Percentiles rank a stretch among this genome's conserved stretches.
Conservation (phyloP, 2,797 vertebrate genomes). For the Acrossocheilus fasciatus region DNA sequence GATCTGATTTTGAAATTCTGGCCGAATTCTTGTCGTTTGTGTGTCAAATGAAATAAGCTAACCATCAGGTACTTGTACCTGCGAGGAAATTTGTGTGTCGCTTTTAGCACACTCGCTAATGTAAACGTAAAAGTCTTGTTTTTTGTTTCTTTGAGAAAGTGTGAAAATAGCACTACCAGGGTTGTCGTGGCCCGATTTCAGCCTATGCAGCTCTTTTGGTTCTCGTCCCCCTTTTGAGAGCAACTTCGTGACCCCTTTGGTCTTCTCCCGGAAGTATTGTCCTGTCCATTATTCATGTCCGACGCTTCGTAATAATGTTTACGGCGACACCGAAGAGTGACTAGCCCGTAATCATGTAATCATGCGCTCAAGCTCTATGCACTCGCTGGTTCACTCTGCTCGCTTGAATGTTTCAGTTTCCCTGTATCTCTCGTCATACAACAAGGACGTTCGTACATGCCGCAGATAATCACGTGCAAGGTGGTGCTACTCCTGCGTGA, state of each 20-base stretch:
- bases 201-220: conserved; percentile 51
- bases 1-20: conserved; percentile 16
- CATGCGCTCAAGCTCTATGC: conserved; percentile 69
- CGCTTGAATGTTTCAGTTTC: conserved; percentile 35
- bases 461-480: conserved; percentile 22
- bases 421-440: conserved; percentile 1
- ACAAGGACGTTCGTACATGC: neutral
- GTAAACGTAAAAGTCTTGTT: neutral
- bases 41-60: conserved; percentile 71
- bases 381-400: conserved; percentile 59
- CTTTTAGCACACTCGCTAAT: conserved; percentile 21
- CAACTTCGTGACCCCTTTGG: neutral
- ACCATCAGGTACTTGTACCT: conserved; percentile 60
- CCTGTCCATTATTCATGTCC: conserved; percentile 3
- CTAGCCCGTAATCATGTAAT: conserved; percentile 56
- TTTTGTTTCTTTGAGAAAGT: neutral
- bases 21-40: conserved; percentile 25
- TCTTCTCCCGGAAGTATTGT: neutral
- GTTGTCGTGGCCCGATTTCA: conserved; percentile 25
- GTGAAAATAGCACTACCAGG: conserved; percentile 33
- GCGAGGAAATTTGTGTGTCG: conserved; percentile 24
- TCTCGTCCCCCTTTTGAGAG: neutral
- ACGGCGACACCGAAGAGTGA: conserved; percentile 32
- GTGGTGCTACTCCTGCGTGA: conserved; percentile 26
- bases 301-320: conserved; percentile 27